Evolutionary conservation across 2,113 vertebrate species (phyloP), one percentile per base, ranked within the genome.

Genomic region (Pachypanchax playfairii): DNA sequence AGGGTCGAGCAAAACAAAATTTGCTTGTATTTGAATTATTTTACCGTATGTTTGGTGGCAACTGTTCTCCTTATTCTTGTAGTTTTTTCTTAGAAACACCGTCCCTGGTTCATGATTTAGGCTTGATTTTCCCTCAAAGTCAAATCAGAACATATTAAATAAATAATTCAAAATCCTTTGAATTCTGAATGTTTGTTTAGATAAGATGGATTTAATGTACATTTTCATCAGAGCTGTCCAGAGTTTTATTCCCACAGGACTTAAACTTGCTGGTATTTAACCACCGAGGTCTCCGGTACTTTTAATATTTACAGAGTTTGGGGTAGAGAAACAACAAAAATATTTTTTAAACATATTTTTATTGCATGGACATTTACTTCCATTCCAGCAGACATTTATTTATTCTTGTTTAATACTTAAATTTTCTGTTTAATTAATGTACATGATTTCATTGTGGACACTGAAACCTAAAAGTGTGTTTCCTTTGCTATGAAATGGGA

Each of bases 181-280:
- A 64, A 70, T 55, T 22, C 1, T 9, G n/a, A n/a, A n/a, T n/a
- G n/a, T n/a, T n/a, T n/a, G n/a, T n/a, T n/a, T n/a, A n/a, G n/a
- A n/a, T n/a, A n/a, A 68, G 48, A 64, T 73, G 70, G 21, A 62
- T 73, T 65, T 42, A 18, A 26, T 58, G 13, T 33, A 33, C 20
- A 9, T 9, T 22, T 63, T 70, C 70, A 52, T 70, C 53, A 64
- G 18, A 75, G 64, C 31, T n/a, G 17, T 31, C 22, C 29, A 42
- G 54, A 66, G 69, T 52, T 64, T 65, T 58, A 65, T 46, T 71
- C 29, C 42, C n/a, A n/a, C n/a, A n/a, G n/a, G n/a, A n/a, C n/a
- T n/a, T n/a, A n/a, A 51, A 24, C 41, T 62, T 47, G 5, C 36
- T 50, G 3, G 8, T n/a, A 14, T 6, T 33, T 2, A 36, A 14